A percentile compares a stretch with the other conserved stretches of the same genome.
These are phyloP conservation scores for Octopus sinensis DNA, from an alignment of 1,140 invertebrate species.

Conservation along the genomic window DNA sequence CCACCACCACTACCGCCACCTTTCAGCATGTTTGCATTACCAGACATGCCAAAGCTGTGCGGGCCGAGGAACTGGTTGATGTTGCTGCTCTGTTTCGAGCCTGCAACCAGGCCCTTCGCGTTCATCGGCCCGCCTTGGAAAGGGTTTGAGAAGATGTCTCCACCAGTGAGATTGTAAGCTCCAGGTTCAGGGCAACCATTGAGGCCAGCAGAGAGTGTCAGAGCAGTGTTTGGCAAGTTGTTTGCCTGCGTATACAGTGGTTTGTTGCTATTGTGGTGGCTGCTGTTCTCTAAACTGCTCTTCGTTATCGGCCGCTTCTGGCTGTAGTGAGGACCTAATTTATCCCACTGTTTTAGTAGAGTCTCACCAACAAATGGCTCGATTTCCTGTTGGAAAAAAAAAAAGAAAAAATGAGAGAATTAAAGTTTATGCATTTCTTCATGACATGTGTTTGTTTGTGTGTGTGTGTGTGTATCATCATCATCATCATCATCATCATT, in stretches of 20 bases:
- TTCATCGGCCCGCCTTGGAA: too few relatives aligned
- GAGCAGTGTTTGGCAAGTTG: background rate
- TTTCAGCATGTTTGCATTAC: too few relatives aligned
- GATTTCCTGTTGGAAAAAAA: constrained; percentile 55
- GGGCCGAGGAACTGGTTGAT: too few relatives aligned
- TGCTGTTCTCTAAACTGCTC: background rate
- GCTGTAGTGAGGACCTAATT: constrained; percentile 21
- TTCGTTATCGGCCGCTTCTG: background rate
- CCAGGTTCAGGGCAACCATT: background rate
- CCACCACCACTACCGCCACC: too few relatives aligned
- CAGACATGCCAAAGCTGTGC: too few relatives aligned
- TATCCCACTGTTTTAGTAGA: constrained; percentile 58
- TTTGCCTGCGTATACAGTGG: background rate
- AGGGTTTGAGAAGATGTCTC: background rate
- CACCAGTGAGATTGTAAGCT: background rate
- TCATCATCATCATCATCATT: too few relatives aligned
- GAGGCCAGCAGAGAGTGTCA: background rate
- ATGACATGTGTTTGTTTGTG: too few relatives aligned
- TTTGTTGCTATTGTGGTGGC: background rate
- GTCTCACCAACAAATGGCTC: constrained; percentile 58
- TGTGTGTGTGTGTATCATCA: too few relatives aligned
- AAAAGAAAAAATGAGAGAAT: constrained; percentile 2
- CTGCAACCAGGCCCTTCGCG: too few relatives aligned
- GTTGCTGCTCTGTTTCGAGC: too few relatives aligned
- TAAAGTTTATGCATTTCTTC: background rate